Base-by-base conservation (phyloP, 30 jellyfish, hydroid and myxozoan species). In the Sanderia malayensis region DNA sequence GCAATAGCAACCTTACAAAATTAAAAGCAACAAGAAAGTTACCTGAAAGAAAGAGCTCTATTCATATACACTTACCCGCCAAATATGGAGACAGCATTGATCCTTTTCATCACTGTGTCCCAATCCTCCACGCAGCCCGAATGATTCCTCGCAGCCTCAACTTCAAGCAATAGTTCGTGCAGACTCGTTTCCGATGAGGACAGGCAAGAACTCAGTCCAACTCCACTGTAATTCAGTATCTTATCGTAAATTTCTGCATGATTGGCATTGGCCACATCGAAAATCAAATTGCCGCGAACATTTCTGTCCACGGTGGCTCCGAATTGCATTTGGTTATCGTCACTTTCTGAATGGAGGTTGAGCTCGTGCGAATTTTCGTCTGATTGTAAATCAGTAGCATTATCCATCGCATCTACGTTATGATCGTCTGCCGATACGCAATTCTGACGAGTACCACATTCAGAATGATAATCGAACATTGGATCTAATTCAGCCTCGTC, bases 51-150 rank as follows among this genome's bases (percentile, higher is more conserved):
- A n/a, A n/a, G n/a, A n/a, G n/a, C n/a, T n/a, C n/a, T n/a, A n/a
- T n/a, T n/a, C n/a, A 37, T 4, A 18, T 6, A 9, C 17, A 61
- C 93, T 60, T 62, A 89, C 97, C 95, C 94, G 46, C 88, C 94
- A 82, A 89, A 82, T 31, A 89, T 28, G 1, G 94, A 22, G 10
- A 66, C 76, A 1, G 94, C 95, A 31, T 84, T 80, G 64, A 89
- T 73, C 46, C 94, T 63, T 24, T 81, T 89, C 79, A 89, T 46
- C 46, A 71, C 84, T 37, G 86, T 22, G 71, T 71, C 86, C 94
- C 94, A 89, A 67, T 71, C 91, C 19, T 88, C 97, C 67, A 63
- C 79, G 20, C 47, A 44, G 2, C 74, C 49, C 21, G 86, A 77
- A 26, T 71, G 45, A 57, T 67, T 61, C 30, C 71, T 71, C 2